Evolutionary conservation across 2,797 vertebrate genomes (phyloP).

Genomic region (Diglossa cyanea): DNA sequence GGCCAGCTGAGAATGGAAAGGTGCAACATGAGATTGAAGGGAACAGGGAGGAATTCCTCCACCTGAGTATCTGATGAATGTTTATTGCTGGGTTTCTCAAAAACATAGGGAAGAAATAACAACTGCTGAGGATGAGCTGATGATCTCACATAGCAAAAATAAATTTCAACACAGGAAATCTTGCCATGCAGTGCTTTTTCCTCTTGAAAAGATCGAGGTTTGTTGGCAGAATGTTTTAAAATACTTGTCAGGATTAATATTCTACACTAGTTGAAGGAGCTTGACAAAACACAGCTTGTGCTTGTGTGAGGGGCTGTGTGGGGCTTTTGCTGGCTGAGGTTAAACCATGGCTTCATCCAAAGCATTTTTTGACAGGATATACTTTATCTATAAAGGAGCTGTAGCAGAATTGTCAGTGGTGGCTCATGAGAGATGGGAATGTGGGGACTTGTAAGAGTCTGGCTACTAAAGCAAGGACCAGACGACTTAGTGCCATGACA

Average conservation of each 20-base stretch:
- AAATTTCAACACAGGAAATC: not conserved
- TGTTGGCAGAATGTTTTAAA: constrained; percentile 24
- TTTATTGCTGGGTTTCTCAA: not conserved
- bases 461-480: not conserved
- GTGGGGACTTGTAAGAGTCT: not conserved
- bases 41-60: not conserved
- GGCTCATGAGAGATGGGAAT: not conserved
- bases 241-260: constrained; percentile 39
- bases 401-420: constrained; percentile 12
- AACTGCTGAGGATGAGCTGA: not conserved
- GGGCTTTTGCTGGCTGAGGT: not conserved
- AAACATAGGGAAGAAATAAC: not conserved
- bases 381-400: constrained; percentile 20
- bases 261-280: not conserved
- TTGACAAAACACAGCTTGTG: constrained; percentile 32
- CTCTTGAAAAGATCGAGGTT: not conserved
- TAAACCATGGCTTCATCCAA: not conserved
- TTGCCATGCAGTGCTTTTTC: not conserved
- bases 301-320: not conserved
- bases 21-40: not conserved
- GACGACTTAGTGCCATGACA: not conserved
- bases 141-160: not conserved
- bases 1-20: not conserved
- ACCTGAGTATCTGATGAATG: not conserved
- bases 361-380: constrained; percentile 29